A percentile compares a stretch with the other conserved stretches of the same genome.
These are phyloP conservation scores for Pipistrellus pygmaeus DNA, from an alignment of 2,797 vertebrate genomes.

Conservation along the genomic window DNA sequence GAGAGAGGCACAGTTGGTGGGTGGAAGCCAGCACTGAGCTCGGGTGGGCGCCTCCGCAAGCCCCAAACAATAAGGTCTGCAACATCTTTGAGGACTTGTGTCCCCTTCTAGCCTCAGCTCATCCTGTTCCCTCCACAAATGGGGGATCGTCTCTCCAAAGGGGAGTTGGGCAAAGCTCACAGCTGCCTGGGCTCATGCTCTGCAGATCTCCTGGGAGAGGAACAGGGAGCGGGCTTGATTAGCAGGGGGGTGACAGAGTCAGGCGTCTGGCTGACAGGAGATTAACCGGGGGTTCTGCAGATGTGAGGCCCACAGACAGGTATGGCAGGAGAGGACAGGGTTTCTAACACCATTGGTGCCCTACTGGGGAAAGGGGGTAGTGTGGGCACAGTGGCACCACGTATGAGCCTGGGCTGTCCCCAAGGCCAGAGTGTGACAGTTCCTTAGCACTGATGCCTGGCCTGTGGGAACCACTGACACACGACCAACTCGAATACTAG, in stretches of 20 bases:
- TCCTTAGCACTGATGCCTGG: neutral
- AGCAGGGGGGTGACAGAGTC: slow-evolving; percentile 65
- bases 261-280: slow-evolving; percentile 74
- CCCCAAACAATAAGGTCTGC: neutral
- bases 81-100: neutral
- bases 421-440: fast-evolving
- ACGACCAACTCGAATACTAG: fast-evolving
- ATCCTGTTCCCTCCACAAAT: neutral
- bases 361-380: neutral
- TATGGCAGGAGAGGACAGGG: slow-evolving; percentile 62
- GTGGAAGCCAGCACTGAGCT: neutral
- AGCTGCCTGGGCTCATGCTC: neutral
- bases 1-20: fast-evolving
- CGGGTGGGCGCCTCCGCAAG: neutral
- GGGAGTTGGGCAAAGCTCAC: neutral
- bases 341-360: slow-evolving; percentile 56
- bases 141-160: neutral
- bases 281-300: slow-evolving; percentile 12
- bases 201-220: neutral
- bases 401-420: neutral
- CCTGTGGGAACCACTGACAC: neutral
- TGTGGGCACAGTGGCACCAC: neutral
- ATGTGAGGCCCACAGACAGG: slow-evolving; percentile 74
- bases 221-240: neutral
- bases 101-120: neutral